These are phyloP conservation scores for Eilema depressum DNA, from an alignment of 2,888 invertebrate genomes.

Conservation along the genomic window DNA sequence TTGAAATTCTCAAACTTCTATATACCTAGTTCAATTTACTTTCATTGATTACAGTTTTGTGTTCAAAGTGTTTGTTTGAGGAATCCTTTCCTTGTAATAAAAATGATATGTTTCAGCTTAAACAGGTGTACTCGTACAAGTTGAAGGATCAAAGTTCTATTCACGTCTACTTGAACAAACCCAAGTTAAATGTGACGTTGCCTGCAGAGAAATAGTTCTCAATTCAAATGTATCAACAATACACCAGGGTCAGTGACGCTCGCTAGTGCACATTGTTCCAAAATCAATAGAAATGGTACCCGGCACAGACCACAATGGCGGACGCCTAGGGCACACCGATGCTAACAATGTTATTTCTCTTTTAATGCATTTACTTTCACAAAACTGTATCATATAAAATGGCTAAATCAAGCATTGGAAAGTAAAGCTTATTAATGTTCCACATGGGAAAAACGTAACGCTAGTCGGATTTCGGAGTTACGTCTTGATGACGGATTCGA, in stretches of 20 bases:
- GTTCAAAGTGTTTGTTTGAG: neutral
- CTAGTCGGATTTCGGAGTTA: constrained; percentile 2
- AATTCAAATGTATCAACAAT: constrained; percentile 55
- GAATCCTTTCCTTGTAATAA: neutral
- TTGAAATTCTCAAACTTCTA: neutral
- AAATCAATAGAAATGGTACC: constrained; percentile 62
- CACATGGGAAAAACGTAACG: constrained; percentile 8
- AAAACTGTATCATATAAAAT: constrained; percentile 27
- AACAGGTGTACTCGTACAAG: neutral
- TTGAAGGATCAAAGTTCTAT: constrained; percentile 19
- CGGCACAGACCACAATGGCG: constrained; percentile 53
- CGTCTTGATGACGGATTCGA: constrained; percentile 23
- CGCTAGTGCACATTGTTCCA: constrained; percentile 57
- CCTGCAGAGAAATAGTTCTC: constrained; percentile 46
- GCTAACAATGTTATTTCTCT: constrained; percentile 59
- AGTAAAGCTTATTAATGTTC: constrained; percentile 23
- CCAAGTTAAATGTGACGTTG: constrained; percentile 15
- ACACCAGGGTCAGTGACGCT: constrained; percentile 58
- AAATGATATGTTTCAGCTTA: neutral
- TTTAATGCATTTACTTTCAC: constrained; percentile 51
- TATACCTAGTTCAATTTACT: neutral
- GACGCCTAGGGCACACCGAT: constrained; percentile 41
- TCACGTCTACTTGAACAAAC: neutral
- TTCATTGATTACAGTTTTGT: neutral
- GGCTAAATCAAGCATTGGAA: constrained; percentile 15